Evolutionary conservation across 2,797 vertebrate species (phyloP).

Genomic region (Catharus ustulatus): DNA sequence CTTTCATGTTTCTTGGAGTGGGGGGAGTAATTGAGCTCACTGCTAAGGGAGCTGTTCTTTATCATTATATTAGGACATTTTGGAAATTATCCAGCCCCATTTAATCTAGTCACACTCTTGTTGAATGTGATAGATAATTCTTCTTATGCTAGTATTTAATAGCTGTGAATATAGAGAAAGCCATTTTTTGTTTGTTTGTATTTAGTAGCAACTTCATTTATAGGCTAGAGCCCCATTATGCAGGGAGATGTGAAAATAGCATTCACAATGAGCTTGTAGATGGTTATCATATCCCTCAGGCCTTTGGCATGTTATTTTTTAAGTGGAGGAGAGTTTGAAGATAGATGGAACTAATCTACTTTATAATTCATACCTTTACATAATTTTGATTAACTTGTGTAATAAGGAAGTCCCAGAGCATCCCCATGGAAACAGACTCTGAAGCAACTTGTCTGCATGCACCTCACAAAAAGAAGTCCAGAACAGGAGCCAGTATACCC

Average conservation of each 20-base stretch:
- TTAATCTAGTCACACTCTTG: neutral
- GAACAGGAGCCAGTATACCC: neutral
- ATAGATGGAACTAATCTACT: neutral
- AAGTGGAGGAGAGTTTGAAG: neutral
- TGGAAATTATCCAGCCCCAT: neutral
- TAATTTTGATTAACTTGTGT: neutral
- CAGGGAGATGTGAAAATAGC: neutral
- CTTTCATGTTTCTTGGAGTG: neutral
- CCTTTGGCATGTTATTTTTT: neutral
- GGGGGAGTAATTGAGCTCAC: neutral
- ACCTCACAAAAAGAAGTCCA: neutral
- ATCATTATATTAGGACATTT: neutral
- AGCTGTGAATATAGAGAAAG: neutral
- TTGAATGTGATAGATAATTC: neutral
- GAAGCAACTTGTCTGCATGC: neutral
- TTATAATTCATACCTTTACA: constrained; percentile 32
- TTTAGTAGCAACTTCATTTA: neutral
- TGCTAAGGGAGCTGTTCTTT: neutral
- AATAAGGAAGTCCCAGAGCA: neutral
- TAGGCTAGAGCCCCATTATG: neutral
- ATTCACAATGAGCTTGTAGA: neutral
- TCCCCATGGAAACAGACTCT: neutral
- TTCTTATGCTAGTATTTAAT: neutral
- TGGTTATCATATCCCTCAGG: neutral
- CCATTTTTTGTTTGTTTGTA: neutral